A percentile compares a stretch with the other conserved stretches of the same genome.
Conservation (phyloP, 2,797 vertebrate genomes). For the Sardinella longiceps region DNA sequence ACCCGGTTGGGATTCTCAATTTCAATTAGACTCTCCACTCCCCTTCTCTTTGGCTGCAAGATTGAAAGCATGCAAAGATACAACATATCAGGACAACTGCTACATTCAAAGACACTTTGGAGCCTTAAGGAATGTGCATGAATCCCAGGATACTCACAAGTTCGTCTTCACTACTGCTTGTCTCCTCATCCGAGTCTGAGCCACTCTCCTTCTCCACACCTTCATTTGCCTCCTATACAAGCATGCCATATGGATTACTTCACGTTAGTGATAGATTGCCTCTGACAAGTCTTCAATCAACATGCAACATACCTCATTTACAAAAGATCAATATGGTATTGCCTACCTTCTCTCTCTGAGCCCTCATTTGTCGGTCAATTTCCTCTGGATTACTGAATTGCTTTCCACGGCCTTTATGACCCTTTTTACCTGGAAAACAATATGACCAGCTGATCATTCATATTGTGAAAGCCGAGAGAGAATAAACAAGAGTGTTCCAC, state of each 20-base stretch:
- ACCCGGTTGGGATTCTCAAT: constrained; percentile 83
- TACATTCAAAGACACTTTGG: not conserved
- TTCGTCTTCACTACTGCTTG: constrained; percentile 81
- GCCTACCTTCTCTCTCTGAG: constrained; percentile 74
- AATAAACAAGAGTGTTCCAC: not conserved
- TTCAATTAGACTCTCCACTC: constrained; percentile 81
- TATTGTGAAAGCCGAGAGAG: not conserved
- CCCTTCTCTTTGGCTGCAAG: constrained; percentile 69
- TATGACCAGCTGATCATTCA: not conserved
- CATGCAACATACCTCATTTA: not conserved
- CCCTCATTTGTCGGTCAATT: constrained; percentile 80
- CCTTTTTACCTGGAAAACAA: constrained; percentile 72
- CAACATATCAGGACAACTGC: too few species aligned
- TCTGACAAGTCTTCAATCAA: not conserved
- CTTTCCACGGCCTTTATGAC: constrained; percentile 81
- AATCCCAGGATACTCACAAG: constrained; percentile 58
- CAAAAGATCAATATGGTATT: not conserved
- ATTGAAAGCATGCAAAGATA: not conserved
- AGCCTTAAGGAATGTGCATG: not conserved
- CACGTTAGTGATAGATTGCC: not conserved
- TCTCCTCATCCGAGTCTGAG: constrained; percentile 76
- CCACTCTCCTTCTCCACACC: constrained; percentile 66
- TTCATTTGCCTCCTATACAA: constrained; percentile 69
- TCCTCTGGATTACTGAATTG: constrained; percentile 84
- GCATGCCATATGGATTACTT: constrained; percentile 3